A percentile compares a stretch with the other conserved stretches of the same genome.
These are phyloP conservation scores for silkworm (Bombyx mori) DNA, from an alignment of 1,140 invertebrate genomes.

Conservation along the genomic window DNA sequence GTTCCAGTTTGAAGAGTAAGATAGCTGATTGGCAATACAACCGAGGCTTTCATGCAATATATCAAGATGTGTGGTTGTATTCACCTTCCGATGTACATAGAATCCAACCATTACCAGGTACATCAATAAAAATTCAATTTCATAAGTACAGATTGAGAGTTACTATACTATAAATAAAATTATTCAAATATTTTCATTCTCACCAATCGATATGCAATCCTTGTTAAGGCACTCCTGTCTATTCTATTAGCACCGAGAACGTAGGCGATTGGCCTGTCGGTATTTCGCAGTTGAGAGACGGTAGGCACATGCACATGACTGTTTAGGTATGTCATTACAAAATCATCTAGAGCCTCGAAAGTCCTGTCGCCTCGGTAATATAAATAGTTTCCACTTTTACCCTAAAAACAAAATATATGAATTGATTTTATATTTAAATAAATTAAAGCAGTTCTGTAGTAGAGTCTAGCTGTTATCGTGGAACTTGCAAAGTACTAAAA, in stretches of 20 bases:
- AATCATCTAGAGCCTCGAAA: conserved; percentile 42
- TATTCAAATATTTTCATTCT: conserved; percentile 11
- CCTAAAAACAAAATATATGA: conserved; percentile 25
- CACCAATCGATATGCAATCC: conserved; percentile 50
- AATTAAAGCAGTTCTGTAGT: neutral
- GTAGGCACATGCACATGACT: conserved; percentile 32
- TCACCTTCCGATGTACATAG: too few species aligned
- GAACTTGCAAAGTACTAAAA: too few species aligned
- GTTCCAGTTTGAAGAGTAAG: too few species aligned
- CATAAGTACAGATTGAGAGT: neutral
- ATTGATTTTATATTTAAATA: neutral
- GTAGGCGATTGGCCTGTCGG: conserved; percentile 41
- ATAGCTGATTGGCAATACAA: too few species aligned
- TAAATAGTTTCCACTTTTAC: conserved; percentile 40
- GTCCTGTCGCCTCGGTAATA: conserved; percentile 41
- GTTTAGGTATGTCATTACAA: conserved; percentile 36
- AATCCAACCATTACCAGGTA: too few species aligned
- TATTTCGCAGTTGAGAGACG: conserved; percentile 22
- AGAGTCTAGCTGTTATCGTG: too few species aligned
- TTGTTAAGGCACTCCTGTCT: conserved; percentile 29
- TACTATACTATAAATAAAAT: neutral
- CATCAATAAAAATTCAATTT: neutral
- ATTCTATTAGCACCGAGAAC: conserved; percentile 39
- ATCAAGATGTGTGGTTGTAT: too few species aligned
- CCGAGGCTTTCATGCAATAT: too few species aligned